A percentile compares a stretch with the other conserved stretches of the same genome.
Conservation (phyloP, 2,797 vertebrate genomes). For the Odontamblyopus lacepedii region DNA sequence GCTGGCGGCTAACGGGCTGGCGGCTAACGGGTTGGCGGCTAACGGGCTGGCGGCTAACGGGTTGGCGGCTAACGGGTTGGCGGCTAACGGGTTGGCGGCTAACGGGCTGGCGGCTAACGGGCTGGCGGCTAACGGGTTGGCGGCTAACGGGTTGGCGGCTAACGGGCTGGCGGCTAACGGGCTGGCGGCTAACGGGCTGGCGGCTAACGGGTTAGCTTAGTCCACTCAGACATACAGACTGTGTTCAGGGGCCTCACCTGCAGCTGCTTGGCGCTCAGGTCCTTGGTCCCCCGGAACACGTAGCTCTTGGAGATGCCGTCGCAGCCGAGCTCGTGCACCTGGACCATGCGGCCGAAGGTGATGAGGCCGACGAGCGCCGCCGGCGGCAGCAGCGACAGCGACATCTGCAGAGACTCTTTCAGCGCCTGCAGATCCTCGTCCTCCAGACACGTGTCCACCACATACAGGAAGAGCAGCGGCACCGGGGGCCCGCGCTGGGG, state of each 20-base stretch:
- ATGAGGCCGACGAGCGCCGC: constrained; percentile 93
- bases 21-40: too few relatives aligned
- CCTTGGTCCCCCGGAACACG: constrained; percentile 95
- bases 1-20: too few relatives aligned
- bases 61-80: too few relatives aligned
- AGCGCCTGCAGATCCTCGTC: constrained; percentile 97
- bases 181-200: too few relatives aligned
- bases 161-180: too few relatives aligned
- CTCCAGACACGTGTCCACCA: constrained; percentile 94
- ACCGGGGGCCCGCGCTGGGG: constrained; percentile 81
- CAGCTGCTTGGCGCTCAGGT: constrained; percentile 93
- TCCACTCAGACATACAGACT: too few relatives aligned
- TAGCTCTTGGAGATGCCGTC: constrained; percentile 98
- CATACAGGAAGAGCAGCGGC: constrained; percentile 92
- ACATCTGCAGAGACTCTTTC: constrained; percentile 97
- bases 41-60: too few relatives aligned
- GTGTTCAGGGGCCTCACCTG: constrained; percentile 77
- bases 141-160: too few relatives aligned
- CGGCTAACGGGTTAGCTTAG: too few relatives aligned
- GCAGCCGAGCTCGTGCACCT: constrained; percentile 94
- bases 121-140: too few relatives aligned
- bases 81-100: too few relatives aligned
- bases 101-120: too few relatives aligned
- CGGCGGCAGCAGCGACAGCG: constrained; percentile 90
- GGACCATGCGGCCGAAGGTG: constrained; percentile 96